Base-by-base conservation (phyloP, 2,113 vertebrate species). In the Halichoeres trimaculatus region DNA sequence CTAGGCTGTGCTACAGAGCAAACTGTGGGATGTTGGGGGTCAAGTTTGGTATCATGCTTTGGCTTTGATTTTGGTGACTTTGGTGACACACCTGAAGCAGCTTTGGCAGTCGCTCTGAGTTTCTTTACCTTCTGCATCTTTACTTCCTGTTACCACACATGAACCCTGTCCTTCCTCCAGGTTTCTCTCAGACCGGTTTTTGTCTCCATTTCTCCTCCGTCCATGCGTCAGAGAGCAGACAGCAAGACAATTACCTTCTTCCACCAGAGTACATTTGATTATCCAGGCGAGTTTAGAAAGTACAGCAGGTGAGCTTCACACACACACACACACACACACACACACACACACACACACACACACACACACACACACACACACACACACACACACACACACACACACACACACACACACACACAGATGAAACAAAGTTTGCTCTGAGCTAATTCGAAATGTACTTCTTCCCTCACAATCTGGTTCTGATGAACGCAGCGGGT, bases 211-310 rank as follows among this genome's bases (percentile, higher is more conserved):
- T 6, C 10, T 41, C 14, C 5, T 38, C 5, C 3, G 1, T 1
- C 26, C 64, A 9, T 13, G 36, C 24, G 38, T 34, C 8, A 0
- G 20, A 8, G 3, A 45, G 22, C 8, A 47, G 20, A 55, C 65
- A 30, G 40, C 20, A 30, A 13, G 3, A 38, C 52, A 73, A 76
- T 76, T 69, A 73, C 34, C 35, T 54, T 47, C 56, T 74, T 57
- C 59, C 77, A 38, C 77, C 1, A 53, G 54, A 76, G 65, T 62
- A 62, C 54, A 66, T 81, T 67, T 78, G 55, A 81, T 78, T 81
- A 62, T 77, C 36, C 34, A 20, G 34, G 67, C 52, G 64, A 52
- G 68, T 70, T 50, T n/a, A 13, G n/a, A 19, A 52, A n/a, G 19
- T 70, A 6, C 48, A 34, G 53, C 69, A 61, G 54, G 68, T 63